Evolutionary conservation across 2,113 vertebrate species (phyloP).

Genomic region (Eptatretus burgeri): DNA sequence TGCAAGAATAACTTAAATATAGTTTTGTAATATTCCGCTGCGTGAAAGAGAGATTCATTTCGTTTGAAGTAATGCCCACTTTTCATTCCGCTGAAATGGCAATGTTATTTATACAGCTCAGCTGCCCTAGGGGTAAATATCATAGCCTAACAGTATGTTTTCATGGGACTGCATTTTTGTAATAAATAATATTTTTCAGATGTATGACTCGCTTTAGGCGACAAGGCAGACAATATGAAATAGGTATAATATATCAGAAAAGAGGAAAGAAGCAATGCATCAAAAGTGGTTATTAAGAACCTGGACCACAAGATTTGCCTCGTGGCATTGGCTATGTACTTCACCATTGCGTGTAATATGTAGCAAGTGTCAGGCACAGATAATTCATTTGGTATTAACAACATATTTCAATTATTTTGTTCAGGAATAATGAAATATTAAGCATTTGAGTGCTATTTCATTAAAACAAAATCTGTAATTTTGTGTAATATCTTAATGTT

Average conservation of each 20-base stretch:
- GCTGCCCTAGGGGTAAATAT: constrained; percentile 7
- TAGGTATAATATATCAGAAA: constrained; percentile 7
- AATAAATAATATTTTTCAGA: constrained; percentile 6
- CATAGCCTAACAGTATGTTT: neutral
- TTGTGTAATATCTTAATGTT: too few relatives aligned
- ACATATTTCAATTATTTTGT: too few relatives aligned
- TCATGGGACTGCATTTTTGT: constrained; percentile 6
- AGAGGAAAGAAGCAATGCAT: constrained; percentile 4
- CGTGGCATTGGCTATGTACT: neutral
- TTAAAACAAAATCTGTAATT: too few relatives aligned
- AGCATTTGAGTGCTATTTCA: too few relatives aligned
- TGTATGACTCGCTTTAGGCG: constrained; percentile 6
- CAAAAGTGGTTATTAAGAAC: constrained; percentile 5
- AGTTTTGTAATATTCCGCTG: too few relatives aligned
- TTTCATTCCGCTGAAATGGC: constrained; percentile 3
- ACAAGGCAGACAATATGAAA: constrained; percentile 6
- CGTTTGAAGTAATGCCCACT: constrained; percentile 1
- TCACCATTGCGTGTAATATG: too few relatives aligned
- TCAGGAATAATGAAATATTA: too few relatives aligned
- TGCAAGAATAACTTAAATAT: too few relatives aligned
- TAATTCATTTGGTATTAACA: too few relatives aligned
- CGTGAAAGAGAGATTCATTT: constrained; percentile 2
- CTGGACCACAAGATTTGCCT: constrained; percentile 5
- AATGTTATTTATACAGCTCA: constrained; percentile 3
- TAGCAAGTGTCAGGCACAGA: too few relatives aligned